Percentiles rank a stretch among this genome's conserved stretches.
These are phyloP conservation scores for Gila orcuttii DNA, from an alignment of 2,113 vertebrate species.

Conservation along the genomic window DNA sequence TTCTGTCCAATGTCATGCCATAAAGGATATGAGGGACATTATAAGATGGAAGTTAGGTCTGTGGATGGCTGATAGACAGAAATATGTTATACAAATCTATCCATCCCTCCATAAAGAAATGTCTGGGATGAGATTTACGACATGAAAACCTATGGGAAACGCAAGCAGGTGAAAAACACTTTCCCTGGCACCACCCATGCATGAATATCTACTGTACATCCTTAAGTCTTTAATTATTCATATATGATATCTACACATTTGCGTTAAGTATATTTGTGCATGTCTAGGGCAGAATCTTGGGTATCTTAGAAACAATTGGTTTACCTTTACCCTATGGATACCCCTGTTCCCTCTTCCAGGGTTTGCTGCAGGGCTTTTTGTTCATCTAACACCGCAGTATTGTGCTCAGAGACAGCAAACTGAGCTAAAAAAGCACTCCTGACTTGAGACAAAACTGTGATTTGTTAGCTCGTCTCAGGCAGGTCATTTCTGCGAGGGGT, in stretches of 20 bases:
- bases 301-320: background rate
- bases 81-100: background rate
- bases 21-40: background rate
- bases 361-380: background rate
- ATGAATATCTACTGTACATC: background rate
- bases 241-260: background rate
- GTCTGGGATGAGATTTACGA: too few species aligned
- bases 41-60: too few species aligned
- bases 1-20: background rate
- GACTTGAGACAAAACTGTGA: conserved; percentile 26
- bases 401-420: background rate
- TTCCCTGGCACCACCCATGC: background rate
- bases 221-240: background rate
- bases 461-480: conserved; percentile 9
- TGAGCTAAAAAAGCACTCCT: conserved; percentile 13
- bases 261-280: background rate
- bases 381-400: background rate
- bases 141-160: too few species aligned
- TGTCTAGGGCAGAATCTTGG: background rate
- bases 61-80: too few species aligned
- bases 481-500: conserved; percentile 28
- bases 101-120: too few species aligned
- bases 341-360: background rate
- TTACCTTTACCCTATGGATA: background rate
- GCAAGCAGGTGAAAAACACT: background rate